These are phyloP conservation scores for Enteromius anoplus DNA, from an alignment of 2,797 vertebrate species.

Conservation along the genomic window DNA sequence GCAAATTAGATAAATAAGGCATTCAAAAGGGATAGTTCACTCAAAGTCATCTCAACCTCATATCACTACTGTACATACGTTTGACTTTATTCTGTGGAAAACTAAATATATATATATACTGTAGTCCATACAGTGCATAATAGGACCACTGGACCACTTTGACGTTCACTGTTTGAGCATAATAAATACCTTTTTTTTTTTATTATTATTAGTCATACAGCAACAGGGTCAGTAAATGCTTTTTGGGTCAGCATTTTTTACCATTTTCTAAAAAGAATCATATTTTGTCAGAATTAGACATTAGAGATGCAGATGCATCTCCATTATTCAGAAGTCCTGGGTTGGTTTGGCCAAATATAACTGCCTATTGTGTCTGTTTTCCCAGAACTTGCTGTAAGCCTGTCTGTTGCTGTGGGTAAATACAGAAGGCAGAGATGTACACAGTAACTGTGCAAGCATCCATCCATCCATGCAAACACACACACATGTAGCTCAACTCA, in stretches of 20 bases:
- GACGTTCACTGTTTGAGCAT: background rate
- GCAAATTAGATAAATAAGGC: background rate
- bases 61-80: background rate
- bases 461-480: background rate
- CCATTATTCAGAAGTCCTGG: constrained; percentile 43
- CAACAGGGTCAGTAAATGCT: background rate
- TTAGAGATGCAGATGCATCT: constrained; percentile 41
- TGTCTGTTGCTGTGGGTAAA: constrained; percentile 45
- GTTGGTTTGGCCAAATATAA: constrained; percentile 32
- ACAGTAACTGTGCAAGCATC: constrained; percentile 37
- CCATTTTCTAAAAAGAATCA: background rate
- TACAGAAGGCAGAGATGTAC: constrained; percentile 44
- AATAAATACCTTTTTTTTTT: background rate
- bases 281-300: constrained; percentile 6
- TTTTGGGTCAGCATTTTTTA: background rate
- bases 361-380: constrained; percentile 28
- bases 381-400: constrained; percentile 35
- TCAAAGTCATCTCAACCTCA: background rate
- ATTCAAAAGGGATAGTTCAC: background rate
- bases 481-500: background rate
- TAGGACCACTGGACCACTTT: background rate
- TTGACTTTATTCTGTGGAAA: background rate
- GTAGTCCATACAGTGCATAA: background rate
- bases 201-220: background rate
- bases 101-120: background rate